phyloP scores from a whole-genome alignment of 2,888 invertebrate species.

The Leistus spinibarbis region DNA sequence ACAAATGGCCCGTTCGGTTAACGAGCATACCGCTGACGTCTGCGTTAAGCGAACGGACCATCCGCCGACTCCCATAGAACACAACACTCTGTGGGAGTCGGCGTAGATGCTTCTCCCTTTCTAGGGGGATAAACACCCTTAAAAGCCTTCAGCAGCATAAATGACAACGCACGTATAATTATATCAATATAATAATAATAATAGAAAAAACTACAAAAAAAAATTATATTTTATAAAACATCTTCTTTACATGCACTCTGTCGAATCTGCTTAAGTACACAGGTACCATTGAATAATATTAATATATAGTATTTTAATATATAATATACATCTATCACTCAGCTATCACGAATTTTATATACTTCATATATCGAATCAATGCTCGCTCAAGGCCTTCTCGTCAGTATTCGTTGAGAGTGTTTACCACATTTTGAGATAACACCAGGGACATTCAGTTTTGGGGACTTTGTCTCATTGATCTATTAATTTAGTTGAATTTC shows the following conservation, averaged over 20 bases:
- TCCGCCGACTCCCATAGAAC: not conserved
- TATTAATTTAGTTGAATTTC: not conserved
- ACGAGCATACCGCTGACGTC: not conserved
- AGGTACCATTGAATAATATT: constrained; percentile 23
- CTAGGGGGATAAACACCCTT: not conserved
- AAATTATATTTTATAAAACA: constrained; percentile 19
- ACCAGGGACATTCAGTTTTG: not conserved
- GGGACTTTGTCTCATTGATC: too few relatives aligned
- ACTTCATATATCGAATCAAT: constrained; percentile 23
- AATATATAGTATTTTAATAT: constrained; percentile 10
- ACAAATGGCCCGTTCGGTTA: not conserved
- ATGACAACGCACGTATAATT: not conserved
- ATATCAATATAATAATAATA: constrained; percentile 8
- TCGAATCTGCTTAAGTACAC: constrained; percentile 34
- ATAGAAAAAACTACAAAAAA: constrained; percentile 16
- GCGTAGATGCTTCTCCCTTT: not conserved
- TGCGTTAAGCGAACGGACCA: not conserved
- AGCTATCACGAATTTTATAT: constrained; percentile 24
- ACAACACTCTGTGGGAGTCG: not conserved
- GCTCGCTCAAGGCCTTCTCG: constrained; percentile 20
- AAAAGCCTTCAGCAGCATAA: constrained; percentile 18
- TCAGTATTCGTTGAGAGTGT: constrained; percentile 9
- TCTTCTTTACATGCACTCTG: constrained; percentile 17
- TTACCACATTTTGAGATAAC: not conserved
- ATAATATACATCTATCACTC: constrained; percentile 35